Percentiles rank a stretch among this genome's conserved stretches.
Evolutionary conservation across 2,113 vertebrate genomes (phyloP).

Genomic region (Regulus satrapa): DNA sequence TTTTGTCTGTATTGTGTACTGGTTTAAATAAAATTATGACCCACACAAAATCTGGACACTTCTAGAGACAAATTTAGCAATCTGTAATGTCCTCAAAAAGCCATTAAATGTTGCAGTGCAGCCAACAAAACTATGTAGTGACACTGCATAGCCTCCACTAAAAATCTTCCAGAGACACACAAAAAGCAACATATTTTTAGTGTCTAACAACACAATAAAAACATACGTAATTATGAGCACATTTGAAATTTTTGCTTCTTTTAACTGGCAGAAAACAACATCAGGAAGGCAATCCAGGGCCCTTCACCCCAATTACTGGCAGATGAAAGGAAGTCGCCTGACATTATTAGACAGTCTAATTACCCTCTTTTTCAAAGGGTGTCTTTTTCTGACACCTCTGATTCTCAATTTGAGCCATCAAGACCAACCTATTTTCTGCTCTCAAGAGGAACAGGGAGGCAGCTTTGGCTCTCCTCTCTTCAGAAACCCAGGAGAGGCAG

Average conservation of each 20-base stretch:
- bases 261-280: background rate
- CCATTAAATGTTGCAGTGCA: background rate
- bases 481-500: background rate
- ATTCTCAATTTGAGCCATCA: background rate
- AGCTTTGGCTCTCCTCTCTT: background rate
- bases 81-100: background rate
- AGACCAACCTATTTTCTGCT: background rate
- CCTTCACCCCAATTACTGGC: background rate
- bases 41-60: background rate
- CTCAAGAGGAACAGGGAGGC: background rate
- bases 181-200: slow-evolving; percentile 17
- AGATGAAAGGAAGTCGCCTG: background rate
- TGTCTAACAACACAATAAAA: slow-evolving; percentile 7
- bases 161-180: background rate
- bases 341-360: background rate
- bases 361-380: background rate
- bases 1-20: no score
- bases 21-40: background rate
- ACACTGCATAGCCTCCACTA: background rate
- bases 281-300: background rate
- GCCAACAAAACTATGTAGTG: background rate
- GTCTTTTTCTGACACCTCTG: background rate
- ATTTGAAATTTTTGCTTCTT: background rate
- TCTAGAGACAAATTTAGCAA: background rate
- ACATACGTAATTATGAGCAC: background rate